Conservation (phyloP, 2,888 invertebrate genomes). For the Noctua pronuba region DNA sequence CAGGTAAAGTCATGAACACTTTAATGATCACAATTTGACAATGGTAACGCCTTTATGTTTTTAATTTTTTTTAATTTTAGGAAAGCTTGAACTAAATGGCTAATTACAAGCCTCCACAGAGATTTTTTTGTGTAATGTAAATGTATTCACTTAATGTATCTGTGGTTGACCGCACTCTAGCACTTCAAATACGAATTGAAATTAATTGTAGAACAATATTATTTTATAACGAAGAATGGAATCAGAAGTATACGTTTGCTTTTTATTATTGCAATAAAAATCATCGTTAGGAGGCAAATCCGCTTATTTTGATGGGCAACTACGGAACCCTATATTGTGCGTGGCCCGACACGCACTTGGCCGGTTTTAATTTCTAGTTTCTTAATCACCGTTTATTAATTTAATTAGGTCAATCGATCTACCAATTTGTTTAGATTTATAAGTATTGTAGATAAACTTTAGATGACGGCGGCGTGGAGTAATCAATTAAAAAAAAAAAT, state of each 20-base stretch:
- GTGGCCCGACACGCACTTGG: no score
- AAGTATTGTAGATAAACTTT: background rate
- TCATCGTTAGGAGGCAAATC: no score
- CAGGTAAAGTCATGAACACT: background rate
- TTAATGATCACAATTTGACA: background rate
- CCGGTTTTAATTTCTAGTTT: background rate
- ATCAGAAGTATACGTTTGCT: no score
- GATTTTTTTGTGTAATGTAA: background rate
- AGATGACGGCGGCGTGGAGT: background rate
- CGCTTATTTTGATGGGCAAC: no score
- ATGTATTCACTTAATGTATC: background rate
- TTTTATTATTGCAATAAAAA: no score
- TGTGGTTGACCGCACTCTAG: background rate
- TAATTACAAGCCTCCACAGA: no score
- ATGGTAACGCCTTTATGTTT: no score
- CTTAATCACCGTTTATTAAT: background rate
- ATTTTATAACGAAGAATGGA: background rate
- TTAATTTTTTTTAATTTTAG: no score
- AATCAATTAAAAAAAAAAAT: slow-evolving; percentile 5
- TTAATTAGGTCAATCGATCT: slow-evolving; percentile 2
- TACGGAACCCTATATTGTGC: no score
- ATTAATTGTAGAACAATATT: background rate
- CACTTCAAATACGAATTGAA: background rate
- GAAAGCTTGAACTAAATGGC: no score
- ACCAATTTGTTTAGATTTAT: background rate